These are phyloP conservation scores for Pedionomus torquatus DNA, from an alignment of 2,113 vertebrate genomes.

Conservation along the genomic window DNA sequence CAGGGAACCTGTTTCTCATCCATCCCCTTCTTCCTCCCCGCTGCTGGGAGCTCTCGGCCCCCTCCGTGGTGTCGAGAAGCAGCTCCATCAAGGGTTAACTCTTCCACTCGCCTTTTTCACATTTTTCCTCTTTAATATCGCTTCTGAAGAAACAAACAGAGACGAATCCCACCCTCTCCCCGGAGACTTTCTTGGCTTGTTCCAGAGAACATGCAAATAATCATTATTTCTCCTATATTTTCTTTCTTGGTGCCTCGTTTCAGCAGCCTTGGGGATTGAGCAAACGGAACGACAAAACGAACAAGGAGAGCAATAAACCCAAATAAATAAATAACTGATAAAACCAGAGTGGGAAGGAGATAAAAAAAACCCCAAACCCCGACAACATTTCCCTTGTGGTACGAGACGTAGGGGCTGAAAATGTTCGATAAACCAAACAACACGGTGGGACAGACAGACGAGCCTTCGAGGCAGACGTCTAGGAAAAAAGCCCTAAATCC, in stretches of 20 bases:
- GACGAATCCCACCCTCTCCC: slow-evolving; percentile 50
- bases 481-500: neutral
- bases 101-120: neutral
- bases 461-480: neutral
- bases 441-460: neutral
- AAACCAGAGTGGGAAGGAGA: neutral
- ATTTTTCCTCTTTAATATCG: neutral
- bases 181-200: neutral
- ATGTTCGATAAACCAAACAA: neutral
- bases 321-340: slow-evolving; percentile 26
- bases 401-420: neutral
- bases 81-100: slow-evolving; percentile 44
- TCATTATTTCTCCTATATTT: slow-evolving; percentile 26
- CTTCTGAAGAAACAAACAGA: slow-evolving; percentile 62
- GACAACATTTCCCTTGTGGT: neutral
- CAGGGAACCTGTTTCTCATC: neutral
- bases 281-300: neutral
- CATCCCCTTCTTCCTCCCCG: neutral
- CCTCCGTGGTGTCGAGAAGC: accelerated
- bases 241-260: neutral
- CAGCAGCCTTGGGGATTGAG: neutral
- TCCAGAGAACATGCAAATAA: slow-evolving; percentile 20
- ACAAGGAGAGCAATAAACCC: slow-evolving; percentile 12
- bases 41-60: neutral
- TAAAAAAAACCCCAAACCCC: neutral